Evolutionary conservation across 1,140 invertebrate genomes (phyloP).

Genomic region (Brachionus manjavacas): DNA sequence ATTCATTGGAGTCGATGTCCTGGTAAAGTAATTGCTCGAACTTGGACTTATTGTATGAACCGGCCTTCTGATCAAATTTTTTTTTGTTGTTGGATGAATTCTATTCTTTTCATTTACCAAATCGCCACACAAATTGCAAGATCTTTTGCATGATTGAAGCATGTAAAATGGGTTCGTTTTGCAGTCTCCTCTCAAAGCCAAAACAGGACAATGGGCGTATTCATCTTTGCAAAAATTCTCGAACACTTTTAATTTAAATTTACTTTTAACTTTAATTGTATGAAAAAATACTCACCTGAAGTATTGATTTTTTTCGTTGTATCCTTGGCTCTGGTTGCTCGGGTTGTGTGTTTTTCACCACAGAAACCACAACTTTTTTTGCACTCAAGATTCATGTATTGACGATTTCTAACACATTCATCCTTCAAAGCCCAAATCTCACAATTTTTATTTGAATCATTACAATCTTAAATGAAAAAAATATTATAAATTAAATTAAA

Average conservation of each 20-base stretch:
- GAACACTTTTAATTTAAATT: not conserved
- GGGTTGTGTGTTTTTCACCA: not conserved
- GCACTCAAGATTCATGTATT: constrained; percentile 18
- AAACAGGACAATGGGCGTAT: not conserved
- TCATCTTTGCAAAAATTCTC: constrained; percentile 32
- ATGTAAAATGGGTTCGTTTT: constrained; percentile 36
- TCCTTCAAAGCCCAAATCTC: not conserved
- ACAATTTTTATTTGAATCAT: not conserved
- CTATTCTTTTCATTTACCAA: not conserved
- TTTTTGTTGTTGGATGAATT: constrained; percentile 25
- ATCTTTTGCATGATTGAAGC: constrained; percentile 19
- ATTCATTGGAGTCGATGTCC: not conserved
- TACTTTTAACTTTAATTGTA: not conserved
- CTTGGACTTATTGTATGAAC: not conserved
- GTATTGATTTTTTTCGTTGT: not conserved
- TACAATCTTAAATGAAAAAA: not conserved
- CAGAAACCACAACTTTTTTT: constrained; percentile 15
- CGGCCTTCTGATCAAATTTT: not conserved
- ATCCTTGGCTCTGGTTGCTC: not conserved
- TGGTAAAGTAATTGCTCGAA: not conserved
- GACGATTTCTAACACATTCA: not conserved
- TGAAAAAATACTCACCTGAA: not conserved
- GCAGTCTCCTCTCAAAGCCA: constrained; percentile 35
- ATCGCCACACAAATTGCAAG: constrained; percentile 36
- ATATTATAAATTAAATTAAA: not conserved